These are phyloP conservation scores for Tetragnatha versicolor DNA, from an alignment of 1,140 invertebrate genomes.

Conservation along the genomic window DNA sequence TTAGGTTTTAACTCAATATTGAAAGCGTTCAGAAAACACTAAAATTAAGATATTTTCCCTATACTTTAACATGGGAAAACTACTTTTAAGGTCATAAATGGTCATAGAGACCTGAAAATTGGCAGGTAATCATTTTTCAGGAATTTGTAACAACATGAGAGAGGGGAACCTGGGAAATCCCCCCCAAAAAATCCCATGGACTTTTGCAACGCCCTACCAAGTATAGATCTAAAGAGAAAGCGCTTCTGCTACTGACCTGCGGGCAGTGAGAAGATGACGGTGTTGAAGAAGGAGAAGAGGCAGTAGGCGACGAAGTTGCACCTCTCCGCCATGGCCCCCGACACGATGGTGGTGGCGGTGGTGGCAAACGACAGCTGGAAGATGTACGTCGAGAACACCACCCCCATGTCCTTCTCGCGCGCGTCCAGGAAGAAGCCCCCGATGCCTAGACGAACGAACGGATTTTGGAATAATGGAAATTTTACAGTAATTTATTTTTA, in stretches of 20 bases:
- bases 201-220: no score
- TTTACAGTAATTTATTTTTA: neutral
- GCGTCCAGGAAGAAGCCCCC: conserved; percentile 54
- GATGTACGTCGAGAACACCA: conserved; percentile 55
- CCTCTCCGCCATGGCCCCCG: conserved; percentile 84
- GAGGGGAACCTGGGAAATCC: no score
- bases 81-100: no score
- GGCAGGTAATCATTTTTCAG: no score
- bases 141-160: no score
- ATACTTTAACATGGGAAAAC: no score
- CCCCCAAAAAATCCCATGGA: no score
- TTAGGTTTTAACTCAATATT: no score
- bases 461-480: conserved; percentile 60
- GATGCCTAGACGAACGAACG: conserved; percentile 60
- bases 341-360: conserved; percentile 85
- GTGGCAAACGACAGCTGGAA: conserved; percentile 77
- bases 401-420: conserved; percentile 37
- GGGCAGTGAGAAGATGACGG: conserved; percentile 87
- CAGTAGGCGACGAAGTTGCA: conserved; percentile 91
- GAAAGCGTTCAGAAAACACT: no score
- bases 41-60: no score
- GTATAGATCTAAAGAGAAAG: neutral
- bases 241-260: conserved; percentile 73
- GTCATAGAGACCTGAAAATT: no score
- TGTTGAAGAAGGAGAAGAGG: conserved; percentile 87